Evolutionary conservation across 2,113 vertebrate species (phyloP), one percentile per base, ranked within the genome.

Genomic region (Spheniscus mendiculus): DNA sequence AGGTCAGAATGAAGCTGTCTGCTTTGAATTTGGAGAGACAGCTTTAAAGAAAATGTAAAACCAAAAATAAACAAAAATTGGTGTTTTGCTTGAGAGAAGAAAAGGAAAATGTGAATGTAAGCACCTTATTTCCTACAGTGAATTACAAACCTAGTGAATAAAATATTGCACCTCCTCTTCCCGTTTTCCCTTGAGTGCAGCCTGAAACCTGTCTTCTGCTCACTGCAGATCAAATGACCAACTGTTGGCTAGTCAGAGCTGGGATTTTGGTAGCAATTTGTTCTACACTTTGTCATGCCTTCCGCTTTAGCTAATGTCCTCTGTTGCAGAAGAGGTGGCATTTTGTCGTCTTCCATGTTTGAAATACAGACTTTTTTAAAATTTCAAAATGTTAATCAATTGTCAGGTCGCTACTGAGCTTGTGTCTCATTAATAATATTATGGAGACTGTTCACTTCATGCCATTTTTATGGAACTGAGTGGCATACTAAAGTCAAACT

Each of bases 281-380:
- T 49, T 73, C 29, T 27, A 14, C 0, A 0, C 25, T 34, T 91
- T 8, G 8, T 79, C 52, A 32, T 56, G 32, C 20, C 11, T 76
- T 89, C 25, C 22, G 23, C 30, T 95, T 82, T 63, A 71, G n/a
- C 40, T 90, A 23, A 74, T 55, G 29, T 52, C 42, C 32, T 81
- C n/a, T 69, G 44, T 80, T 86, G 63, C 52, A 89, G 80, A 90
- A 87, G 83, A 90, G 86, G 23, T 97, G 88, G 67, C 72, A 74
- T 83, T 92, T 97, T 95, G 80, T 87, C 9, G 44, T 96, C 61
- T 87, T 96, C 50, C 63, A 90, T 78, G 20, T 89, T 58, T 47
- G 42, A 87, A 63, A 73, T 69, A 85, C 5, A 63, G 36, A 42
- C 6, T 4, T 81, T 67, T 70, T 16, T 1, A 53, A 29, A 79